Base-by-base conservation (phyloP, 2,113 vertebrate species). In the Epinephelus cyanopodus region DNA sequence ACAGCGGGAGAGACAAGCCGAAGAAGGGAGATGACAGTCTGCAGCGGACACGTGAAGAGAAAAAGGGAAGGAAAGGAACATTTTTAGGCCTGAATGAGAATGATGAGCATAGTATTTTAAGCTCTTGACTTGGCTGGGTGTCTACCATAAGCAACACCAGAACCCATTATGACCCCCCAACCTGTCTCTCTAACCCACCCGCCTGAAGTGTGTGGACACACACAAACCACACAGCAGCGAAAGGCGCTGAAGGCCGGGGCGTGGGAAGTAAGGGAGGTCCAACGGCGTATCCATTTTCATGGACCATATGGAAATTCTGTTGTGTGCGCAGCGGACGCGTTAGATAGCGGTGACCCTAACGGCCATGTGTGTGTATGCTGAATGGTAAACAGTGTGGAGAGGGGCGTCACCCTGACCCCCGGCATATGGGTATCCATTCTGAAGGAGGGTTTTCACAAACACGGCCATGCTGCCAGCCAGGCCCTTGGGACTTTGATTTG, bases 221-320 rank as follows among this genome's bases (percentile, higher is more conserved):
- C 27, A 87, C 47, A 86, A 81, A 82, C 68, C 57, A 39, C 76
- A 65, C 65, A 74, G 70, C 48, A 72, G 56, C 42, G 42, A 83
- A 57, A 47, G 37, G 61, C 63, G 27, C 63, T 65, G 63, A 69
- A 65, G 85, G 74, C 84, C 47, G 48, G 95, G 95, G 94, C 97
- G 97, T 99, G 97, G 97, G 97, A 99, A 99, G 97, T 96, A 91
- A 95, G 93, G 94, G 85, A 84, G 94, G 92, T 95, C 94, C 93
- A 92, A 81, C 13, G 93, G 95, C 95, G 83, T 94, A 96, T 97
- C 96, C 95, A 95, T 96, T 98, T 99, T 96, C 97, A 97, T 96
- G 96, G 96, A 96, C 97, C 98, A 98, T 98, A 99, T 99, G 98
- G 98, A 99, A 98, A 97, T 99, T 96, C 94, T 96, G 97, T 96